Base-by-base conservation (phyloP, 2,113 vertebrate species). In the Papio anubis region DNA sequence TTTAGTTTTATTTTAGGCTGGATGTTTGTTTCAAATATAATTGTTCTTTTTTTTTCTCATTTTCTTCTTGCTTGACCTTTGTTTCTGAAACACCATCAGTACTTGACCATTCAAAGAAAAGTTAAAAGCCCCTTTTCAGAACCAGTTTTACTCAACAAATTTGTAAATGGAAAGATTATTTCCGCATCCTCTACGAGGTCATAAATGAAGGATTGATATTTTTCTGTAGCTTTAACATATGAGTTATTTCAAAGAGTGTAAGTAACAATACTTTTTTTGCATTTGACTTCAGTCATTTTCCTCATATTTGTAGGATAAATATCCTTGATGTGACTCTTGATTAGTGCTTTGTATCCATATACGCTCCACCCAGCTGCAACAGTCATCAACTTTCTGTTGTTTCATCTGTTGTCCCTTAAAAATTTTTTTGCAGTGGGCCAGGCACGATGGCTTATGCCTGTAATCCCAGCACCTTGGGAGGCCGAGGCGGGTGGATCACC, bases 221-320 rank as follows among this genome's bases (percentile, higher is more conserved):
- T 84, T 83, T 91, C 27, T 52, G 13, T 80, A 59, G 30, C 25
- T 80, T 91, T 92, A 87, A 64, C 52, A 21, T 61, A 38, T 40
- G 16, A 52, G 17, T 75, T 82, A 81, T 75, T 82, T 38, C 87
- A 21, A 79, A n/a, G 32, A 55, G 11, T 57, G 17, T 81, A 52
- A 92, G 27, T 70, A 87, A 92, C 27, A 80, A 16, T 30, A 45
- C 18, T 57, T 78, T 8, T 72, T 86, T 79, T 79, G 16, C 35
- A 23, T 93, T 97, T 89, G 84, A 85, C n/a, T 59, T 89, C 13
- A 79, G 84, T 81, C 48, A 87, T 95, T 90, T 90, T 88, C 23
- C 32, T 85, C 20, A 11, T 81, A 2, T 75, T 70, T 83, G 48
- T 91, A 27, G 18, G 70, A 48, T 75, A n/a, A 25, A 59, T 59